phyloP scores from a whole-genome alignment of 2,113 vertebrate species.

The Pygoscelis antarcticus region DNA sequence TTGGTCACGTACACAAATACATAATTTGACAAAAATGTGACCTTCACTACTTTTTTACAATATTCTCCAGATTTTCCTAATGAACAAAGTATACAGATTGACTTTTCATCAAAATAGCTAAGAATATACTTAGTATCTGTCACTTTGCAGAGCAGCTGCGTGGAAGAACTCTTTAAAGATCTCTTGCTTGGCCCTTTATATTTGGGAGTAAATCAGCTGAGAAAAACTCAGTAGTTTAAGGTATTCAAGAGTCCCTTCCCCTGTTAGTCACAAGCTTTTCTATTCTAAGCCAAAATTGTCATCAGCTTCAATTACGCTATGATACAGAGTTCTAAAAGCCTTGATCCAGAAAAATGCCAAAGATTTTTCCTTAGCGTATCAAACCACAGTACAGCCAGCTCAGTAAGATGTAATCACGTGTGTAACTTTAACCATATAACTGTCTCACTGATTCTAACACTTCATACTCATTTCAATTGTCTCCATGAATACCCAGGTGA shows the following conservation, averaged over 20 bases:
- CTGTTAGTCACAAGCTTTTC: neutral
- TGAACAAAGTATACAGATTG: neutral
- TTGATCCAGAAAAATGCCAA: neutral
- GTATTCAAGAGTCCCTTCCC: neutral
- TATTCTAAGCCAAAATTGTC: neutral
- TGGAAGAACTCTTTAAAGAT: neutral
- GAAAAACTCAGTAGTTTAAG: neutral
- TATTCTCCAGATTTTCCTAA: neutral
- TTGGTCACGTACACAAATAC: neutral
- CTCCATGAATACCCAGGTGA: neutral
- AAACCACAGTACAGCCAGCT: neutral
- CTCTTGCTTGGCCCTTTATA: neutral
- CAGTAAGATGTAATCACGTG: neutral
- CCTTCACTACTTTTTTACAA: neutral
- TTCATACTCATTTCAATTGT: neutral
- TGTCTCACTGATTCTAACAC: neutral
- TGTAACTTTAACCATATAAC: neutral
- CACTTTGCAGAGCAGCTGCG: neutral
- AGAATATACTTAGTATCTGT: neutral
- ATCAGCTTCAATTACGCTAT: neutral
- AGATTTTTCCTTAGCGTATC: neutral
- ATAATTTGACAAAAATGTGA: neutral
- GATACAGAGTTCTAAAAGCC: neutral
- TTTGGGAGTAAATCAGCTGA: neutral
- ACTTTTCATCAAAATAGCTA: neutral